Evolutionary conservation across 2,797 vertebrate species (phyloP), one percentile per base, ranked within the genome.

Genomic region (Chloroceryle amazona): DNA sequence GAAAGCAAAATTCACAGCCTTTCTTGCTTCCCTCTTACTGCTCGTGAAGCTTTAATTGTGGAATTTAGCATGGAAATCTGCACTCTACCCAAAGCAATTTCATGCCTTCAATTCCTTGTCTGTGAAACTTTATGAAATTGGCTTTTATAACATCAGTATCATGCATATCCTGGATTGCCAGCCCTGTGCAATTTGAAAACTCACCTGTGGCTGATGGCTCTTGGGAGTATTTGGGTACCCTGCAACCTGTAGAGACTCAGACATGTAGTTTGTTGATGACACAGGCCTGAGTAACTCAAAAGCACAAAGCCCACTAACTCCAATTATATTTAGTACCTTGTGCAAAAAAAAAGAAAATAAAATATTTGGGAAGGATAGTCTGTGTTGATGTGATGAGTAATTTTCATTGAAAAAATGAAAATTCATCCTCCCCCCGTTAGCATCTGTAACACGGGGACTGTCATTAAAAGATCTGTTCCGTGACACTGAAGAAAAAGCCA

Each of bases 381-480:
- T 74, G 14, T 21, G 11, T 63, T 52, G 51, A 29, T 14, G 8
- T 3, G 18, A 20, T 21, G 21, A 71, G 41, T 54, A n/a, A 58
- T 51, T 83, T 70, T 62, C 33, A 25, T 4, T 2, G 16, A 31
- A 13, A 67, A 13, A 51, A 47, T 14, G 39, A 41, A 41, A 41
- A 14, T 15, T 71, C 47, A 44, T 65, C 51, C 11, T 81, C 17
- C 25, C 17, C 22, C 28, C 55, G n/a, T 3, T 61, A 80, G n/a
- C 42, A 82, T 28, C 11, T 10, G 4, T 22, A 54, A n/a, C 26
- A 28, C 2, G 0, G 0, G 2, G 35, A 7, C 17, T 47, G 8
- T 25, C 33, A 49, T 31, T 62, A 61, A 80, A 81, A 28, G 42
- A 6, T 3, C 22, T 57, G 1, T 46, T 88, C 31, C 52, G 33